Evolutionary conservation across 2,113 vertebrate species (phyloP), one percentile per base, ranked within the genome.

Genomic region (Lepisosteus osseus): DNA sequence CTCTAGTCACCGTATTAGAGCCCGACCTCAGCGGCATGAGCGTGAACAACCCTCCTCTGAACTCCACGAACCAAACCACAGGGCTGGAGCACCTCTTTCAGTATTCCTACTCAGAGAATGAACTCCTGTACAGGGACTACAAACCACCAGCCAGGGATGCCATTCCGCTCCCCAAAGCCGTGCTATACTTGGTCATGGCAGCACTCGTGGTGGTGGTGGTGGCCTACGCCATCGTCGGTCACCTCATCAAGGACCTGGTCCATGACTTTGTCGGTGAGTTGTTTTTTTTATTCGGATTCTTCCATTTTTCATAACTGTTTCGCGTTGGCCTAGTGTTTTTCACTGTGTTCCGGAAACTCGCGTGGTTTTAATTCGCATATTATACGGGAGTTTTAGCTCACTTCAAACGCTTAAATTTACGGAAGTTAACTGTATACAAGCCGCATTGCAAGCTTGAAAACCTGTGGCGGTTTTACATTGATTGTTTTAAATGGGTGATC

Each of bases 181-280:
- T 96, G 14, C 92, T 96, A n/a, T 96, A 96, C 85, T 90, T 96
- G 74, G 86, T 96, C 45, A 95, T 95, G 93, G 94, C 93, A 3
- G 95, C 93, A 1, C 85, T 95, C 74, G 94, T 96, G 82, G 91
- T 96, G 81, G 94, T 95, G 70, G 94, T 89, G 1, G 94, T 95
- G 86, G 95, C 90, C 0, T 95, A 95, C 0, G 94, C 92, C 64
- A 95, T 95, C 43, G 94, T 95, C 0, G 94, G 95, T 3, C 94
- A 96, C 76, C 91, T 96, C 78, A 90, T 96, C 78, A 95, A 95
- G 86, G 95, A 96, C 79, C 92, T 96, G 73, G 79, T 95, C 13
- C 93, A 95, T 1, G 94, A 95, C 74, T 91, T 94, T 68, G 87
- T 95, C 67, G 94, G 94, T 95, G 89, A 90, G 95, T 90, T 54